phyloP scores from a whole-genome alignment of 2,797 vertebrate genomes.

The Hoplostethus atlanticus region DNA sequence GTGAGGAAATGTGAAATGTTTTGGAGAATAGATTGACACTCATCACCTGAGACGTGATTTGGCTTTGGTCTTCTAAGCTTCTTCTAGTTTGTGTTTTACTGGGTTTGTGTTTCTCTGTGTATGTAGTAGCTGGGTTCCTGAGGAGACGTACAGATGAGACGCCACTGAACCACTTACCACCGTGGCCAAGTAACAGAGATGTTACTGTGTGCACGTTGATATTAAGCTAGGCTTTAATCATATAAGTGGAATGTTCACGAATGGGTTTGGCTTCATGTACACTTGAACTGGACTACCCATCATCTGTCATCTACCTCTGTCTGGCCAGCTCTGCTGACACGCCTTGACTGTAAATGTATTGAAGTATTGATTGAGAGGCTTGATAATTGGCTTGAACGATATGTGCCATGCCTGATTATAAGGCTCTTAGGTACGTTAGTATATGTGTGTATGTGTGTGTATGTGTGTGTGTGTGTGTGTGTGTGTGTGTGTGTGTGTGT shows the following conservation, averaged over 20 bases:
- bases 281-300: conserved; percentile 21
- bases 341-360: conserved; percentile 34
- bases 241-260: conserved; percentile 42
- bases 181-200: conserved; percentile 2
- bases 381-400: conserved; percentile 32
- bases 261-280: conserved; percentile 40
- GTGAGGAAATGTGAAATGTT: conserved; percentile 30
- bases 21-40: conserved; percentile 34
- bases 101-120: conserved; percentile 16
- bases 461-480: too few species aligned
- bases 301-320: conserved; percentile 23
- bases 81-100: conserved; percentile 11
- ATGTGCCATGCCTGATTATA: conserved; percentile 18
- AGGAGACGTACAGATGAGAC: not conserved
- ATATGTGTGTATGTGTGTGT: not conserved
- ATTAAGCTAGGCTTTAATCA: conserved; percentile 20
- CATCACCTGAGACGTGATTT: not conserved
- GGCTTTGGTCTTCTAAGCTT: conserved; percentile 12
- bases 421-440: conserved; percentile 18
- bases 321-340: conserved; percentile 37
- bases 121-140: conserved; percentile 5
- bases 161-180: not conserved
- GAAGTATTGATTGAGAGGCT: conserved; percentile 40
- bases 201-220: conserved; percentile 25
- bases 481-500: not conserved